Evolutionary conservation across 2,797 vertebrate species (phyloP).

Genomic region (Anabacerthia variegaticeps): DNA sequence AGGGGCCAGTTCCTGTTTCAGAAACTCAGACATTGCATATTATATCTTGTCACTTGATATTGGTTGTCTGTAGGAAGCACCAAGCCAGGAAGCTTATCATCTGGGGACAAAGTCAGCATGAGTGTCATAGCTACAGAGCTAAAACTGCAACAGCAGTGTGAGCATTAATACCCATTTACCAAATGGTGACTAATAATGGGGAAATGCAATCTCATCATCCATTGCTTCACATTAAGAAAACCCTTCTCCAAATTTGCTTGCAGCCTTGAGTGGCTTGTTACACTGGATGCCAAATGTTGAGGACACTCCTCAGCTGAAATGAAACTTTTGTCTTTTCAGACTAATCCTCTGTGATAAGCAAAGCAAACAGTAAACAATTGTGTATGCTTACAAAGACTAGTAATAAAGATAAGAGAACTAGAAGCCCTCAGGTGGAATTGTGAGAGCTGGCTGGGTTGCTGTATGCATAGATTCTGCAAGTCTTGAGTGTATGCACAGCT

Average conservation of each 20-base stretch:
- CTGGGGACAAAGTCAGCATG: background rate
- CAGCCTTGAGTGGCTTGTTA: background rate
- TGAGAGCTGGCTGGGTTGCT: background rate
- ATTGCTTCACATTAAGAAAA: background rate
- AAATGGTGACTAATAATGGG: background rate
- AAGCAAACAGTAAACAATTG: background rate
- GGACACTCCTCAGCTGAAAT: background rate
- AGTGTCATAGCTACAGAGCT: background rate
- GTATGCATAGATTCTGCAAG: background rate
- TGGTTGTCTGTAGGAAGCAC: background rate
- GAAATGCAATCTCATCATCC: background rate
- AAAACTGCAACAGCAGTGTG: background rate
- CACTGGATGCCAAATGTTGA: background rate
- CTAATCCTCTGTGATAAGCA: background rate
- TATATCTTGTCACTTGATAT: background rate
- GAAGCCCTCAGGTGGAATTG: background rate
- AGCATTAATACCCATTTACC: background rate
- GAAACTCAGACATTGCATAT: background rate
- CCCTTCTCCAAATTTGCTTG: background rate
- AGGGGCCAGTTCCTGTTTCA: background rate
- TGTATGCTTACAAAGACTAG: background rate
- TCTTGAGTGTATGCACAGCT: background rate
- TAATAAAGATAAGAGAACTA: background rate
- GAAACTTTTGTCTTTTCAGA: background rate
- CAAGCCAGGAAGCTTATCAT: background rate